These are phyloP conservation scores for Tetrapedia diversipes DNA, from an alignment of 2,888 invertebrate genomes.

Conservation along the genomic window DNA sequence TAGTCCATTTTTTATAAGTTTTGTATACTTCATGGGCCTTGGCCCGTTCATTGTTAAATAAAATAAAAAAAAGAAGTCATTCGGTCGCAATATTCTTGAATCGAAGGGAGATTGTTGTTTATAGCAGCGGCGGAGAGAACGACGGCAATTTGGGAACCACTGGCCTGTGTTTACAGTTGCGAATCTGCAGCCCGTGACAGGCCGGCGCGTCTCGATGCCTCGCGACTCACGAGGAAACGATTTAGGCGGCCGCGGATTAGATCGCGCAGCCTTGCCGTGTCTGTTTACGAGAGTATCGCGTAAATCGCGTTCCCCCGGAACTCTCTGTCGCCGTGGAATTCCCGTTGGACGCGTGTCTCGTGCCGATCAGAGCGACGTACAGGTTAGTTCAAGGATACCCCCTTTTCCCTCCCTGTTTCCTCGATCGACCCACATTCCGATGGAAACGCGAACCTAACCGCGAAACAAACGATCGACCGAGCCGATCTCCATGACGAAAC, in stretches of 20 bases:
- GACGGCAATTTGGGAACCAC: slow-evolving; percentile 15
- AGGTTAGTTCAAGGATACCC: slow-evolving; percentile 40
- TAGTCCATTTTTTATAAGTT: too few species aligned
- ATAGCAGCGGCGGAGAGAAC: neutral
- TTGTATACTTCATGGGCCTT: too few species aligned
- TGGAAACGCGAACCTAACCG: neutral
- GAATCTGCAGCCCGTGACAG: slow-evolving; percentile 22
- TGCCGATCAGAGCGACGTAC: neutral
- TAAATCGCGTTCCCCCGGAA: slow-evolving; percentile 15
- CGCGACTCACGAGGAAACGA: slow-evolving; percentile 35
- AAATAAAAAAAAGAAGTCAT: too few species aligned
- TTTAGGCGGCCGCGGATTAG: slow-evolving; percentile 27
- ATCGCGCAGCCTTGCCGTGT: slow-evolving; percentile 19
- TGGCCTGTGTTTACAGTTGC: slow-evolving; percentile 46
- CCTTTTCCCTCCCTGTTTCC: neutral
- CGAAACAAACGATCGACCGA: neutral
- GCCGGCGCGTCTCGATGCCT: slow-evolving; percentile 22
- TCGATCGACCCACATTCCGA: neutral
- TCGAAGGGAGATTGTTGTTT: neutral
- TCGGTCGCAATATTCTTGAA: neutral
- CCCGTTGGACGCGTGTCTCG: neutral
- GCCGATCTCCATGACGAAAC: neutral
- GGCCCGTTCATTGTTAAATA: too few species aligned
- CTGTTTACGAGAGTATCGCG: slow-evolving; percentile 22
- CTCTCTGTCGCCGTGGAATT: neutral